phyloP scores from a whole-genome alignment of 2,113 vertebrate species.

The Zosterops japonicus region DNA sequence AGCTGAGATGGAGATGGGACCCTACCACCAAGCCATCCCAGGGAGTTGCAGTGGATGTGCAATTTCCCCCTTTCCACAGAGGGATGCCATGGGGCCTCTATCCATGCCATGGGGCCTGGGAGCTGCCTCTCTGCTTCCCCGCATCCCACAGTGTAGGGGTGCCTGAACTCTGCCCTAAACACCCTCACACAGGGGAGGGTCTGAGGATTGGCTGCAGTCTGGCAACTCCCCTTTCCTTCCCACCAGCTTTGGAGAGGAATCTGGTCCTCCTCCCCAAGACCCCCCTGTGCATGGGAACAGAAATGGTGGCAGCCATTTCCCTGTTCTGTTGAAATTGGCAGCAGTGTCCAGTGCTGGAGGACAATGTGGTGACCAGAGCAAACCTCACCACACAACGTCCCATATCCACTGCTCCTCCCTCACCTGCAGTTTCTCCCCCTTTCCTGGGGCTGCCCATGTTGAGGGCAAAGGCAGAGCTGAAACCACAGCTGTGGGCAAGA shows the following conservation, averaged over 20 bases:
- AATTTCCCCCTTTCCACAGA: neutral
- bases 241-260: neutral
- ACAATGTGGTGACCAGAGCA: neutral
- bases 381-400: neutral
- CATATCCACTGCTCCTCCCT: neutral
- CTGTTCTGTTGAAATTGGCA: neutral
- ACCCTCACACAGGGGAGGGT: too few relatives aligned
- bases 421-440: neutral
- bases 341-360: neutral
- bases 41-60: neutral
- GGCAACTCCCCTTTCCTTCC: neutral
- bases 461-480: neutral
- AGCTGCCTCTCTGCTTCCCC: neutral
- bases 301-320: neutral
- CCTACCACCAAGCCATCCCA: neutral
- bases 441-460: accelerated
- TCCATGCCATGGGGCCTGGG: neutral
- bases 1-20: neutral
- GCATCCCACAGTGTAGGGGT: neutral
- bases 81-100: too few relatives aligned
- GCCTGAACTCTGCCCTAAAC: neutral
- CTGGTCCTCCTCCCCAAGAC: accelerated
- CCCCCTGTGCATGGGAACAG: neutral
- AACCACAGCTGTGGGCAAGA: neutral
- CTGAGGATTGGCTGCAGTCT: neutral